Evolutionary conservation across 1,140 invertebrate species (phyloP).

Genomic region (Trichonephila clavata): DNA sequence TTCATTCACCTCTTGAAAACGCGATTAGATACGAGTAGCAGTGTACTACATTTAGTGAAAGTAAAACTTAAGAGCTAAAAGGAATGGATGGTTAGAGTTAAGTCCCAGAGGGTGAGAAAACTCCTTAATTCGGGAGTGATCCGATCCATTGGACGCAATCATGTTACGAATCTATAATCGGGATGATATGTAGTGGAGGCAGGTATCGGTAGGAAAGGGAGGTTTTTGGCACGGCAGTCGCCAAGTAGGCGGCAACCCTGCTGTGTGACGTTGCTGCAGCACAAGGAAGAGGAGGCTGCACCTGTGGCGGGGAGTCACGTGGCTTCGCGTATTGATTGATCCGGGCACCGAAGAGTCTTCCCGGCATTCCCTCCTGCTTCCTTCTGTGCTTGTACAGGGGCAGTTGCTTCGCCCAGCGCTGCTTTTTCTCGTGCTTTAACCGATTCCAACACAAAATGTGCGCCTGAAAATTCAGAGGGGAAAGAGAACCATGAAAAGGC

Average conservation of each 20-base stretch:
- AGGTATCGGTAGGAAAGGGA: slow-evolving; percentile 17
- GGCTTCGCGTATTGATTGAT: slow-evolving; percentile 70
- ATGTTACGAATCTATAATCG: slow-evolving; percentile 4
- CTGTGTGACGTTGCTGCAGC: slow-evolving; percentile 47
- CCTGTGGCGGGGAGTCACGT: slow-evolving; percentile 74
- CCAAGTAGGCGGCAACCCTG: slow-evolving; percentile 53
- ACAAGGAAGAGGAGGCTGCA: slow-evolving; percentile 62
- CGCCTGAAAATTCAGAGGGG: slow-evolving; percentile 20
- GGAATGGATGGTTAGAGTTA: too few relatives aligned
- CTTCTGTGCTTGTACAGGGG: slow-evolving; percentile 45
- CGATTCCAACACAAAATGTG: slow-evolving; percentile 16
- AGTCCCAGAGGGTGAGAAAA: neutral
- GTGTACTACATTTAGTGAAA: too few relatives aligned
- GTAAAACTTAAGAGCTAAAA: too few relatives aligned
- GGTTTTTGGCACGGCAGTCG: slow-evolving; percentile 44
- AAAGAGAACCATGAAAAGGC: slow-evolving; percentile 49
- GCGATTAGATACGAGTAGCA: neutral
- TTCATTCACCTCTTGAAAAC: neutral
- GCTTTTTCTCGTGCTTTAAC: neutral
- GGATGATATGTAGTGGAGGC: neutral
- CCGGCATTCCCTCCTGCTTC: slow-evolving; percentile 66
- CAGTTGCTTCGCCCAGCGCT: slow-evolving; percentile 18
- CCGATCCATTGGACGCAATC: neutral
- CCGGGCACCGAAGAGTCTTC: slow-evolving; percentile 56
- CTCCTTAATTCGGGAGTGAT: neutral